These are phyloP conservation scores for Semnopithecus entellus DNA, from an alignment of 2,113 vertebrate genomes.

Conservation along the genomic window DNA sequence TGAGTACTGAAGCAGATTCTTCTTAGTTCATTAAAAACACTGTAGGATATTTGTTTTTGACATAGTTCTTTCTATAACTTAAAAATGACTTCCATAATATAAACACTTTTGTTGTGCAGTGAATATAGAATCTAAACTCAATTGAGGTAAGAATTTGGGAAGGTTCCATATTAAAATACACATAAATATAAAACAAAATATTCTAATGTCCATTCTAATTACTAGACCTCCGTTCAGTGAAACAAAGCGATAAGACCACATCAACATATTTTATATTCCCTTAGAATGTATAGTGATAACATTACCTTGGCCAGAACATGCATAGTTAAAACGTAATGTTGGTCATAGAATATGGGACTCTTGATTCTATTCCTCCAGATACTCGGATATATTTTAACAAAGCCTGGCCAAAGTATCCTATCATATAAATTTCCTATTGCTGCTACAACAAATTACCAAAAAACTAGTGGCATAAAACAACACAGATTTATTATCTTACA, in stretches of 20 bases:
- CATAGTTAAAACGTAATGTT: not conserved
- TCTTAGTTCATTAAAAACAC: not conserved
- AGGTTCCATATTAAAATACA: not conserved
- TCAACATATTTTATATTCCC: not conserved
- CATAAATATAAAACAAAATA: not conserved
- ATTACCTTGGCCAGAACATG: not conserved
- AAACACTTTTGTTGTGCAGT: not conserved
- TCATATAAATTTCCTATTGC: not conserved
- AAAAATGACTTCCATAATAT: not conserved
- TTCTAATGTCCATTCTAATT: not conserved
- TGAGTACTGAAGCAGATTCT: not conserved
- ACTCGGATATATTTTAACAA: too few species aligned
- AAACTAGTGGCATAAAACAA: not conserved
- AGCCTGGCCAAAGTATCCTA: not conserved
- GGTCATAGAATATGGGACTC: too few species aligned
- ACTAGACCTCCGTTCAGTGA: not conserved
- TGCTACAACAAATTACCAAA: not conserved
- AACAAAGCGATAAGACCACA: not conserved
- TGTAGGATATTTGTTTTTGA: not conserved
- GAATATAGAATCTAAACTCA: not conserved
- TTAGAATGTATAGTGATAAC: not conserved
- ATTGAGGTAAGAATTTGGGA: not conserved
- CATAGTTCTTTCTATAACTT: not conserved
- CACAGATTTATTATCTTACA: not conserved
- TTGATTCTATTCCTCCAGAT: not conserved